A percentile compares a stretch with the other conserved stretches of the same genome.
Conservation (phyloP, 2,797 vertebrate species). For the Enteromius fasciolatus region DNA sequence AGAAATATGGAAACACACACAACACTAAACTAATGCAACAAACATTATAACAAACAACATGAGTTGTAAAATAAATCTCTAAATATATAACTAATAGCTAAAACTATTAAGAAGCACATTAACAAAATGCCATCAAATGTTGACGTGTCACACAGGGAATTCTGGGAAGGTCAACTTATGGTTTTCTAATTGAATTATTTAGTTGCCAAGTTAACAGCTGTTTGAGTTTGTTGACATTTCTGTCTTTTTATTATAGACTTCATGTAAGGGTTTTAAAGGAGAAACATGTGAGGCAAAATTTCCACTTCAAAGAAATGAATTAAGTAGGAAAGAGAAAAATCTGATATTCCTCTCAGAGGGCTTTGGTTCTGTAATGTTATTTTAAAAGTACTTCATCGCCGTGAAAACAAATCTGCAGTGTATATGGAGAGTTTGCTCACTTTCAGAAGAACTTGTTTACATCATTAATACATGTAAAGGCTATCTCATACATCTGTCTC, state of each 20-base stretch:
- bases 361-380: constrained; percentile 1
- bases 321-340: neutral
- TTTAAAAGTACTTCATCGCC: constrained; percentile 24
- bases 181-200: neutral
- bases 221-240: neutral
- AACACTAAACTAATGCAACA: neutral
- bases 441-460: constrained; percentile 30
- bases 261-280: neutral
- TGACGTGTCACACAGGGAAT: neutral
- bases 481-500: constrained; percentile 19
- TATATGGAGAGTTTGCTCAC: constrained; percentile 1
- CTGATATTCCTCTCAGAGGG: neutral
- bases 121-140: neutral
- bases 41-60: neutral
- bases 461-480: constrained; percentile 33
- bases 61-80: neutral
- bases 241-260: neutral
- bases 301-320: neutral
- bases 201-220: neutral
- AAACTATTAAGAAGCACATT: neutral
- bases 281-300: neutral
- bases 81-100: neutral
- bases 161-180: neutral
- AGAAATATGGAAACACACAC: neutral
- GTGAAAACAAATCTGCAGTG: constrained; percentile 25